Evolutionary conservation across 2,113 vertebrate species (phyloP), one percentile per base, ranked within the genome.

Genomic region (Neogale vison): DNA sequence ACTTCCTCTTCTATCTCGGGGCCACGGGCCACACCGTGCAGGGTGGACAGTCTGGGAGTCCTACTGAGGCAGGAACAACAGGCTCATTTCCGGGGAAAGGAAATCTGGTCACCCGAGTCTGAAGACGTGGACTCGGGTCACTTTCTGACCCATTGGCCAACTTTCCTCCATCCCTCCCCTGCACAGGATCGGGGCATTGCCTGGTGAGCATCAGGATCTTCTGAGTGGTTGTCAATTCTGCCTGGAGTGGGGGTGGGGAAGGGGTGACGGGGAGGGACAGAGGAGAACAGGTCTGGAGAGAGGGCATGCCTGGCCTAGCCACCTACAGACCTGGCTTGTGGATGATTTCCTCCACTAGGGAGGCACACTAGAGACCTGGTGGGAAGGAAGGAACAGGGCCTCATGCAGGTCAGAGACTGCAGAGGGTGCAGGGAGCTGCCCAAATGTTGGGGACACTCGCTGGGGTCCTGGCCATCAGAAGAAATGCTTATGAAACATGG

Each of bases 181-280:
- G 3, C 3, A 23, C 0, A 8, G 57, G 18, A 39, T 15, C 12
- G 3, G 55, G 29, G 12, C 47, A 26, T 55, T 7, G 24, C 52
- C 65, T 34, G 42, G 31, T 47, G 52, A 42, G 52, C 34, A 21
- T 7, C 0, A 0, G 17, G 76, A 6, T 11, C 77, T 69, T 72
- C 63, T n/a, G 45, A 45, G 31, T 3, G n/a, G 42, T 42, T n/a
- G 34, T 29, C 24, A 31, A 15, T 39, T 47, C 52, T 10, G 42
- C 36, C 71, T 67, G 67, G 83, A 61, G 24, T 0, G n/a, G 15
- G 1, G 2, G 1, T 34, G n/a, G 29, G 39, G 50, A 6, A 17
- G 31, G 4, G 13, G 3, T 4, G 3, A 3, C 8, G 42, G 0
- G 15, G 6, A 11, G 31, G 65, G 72, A 1, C 14, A 6, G 80